Base-by-base conservation (phyloP, 1,140 invertebrate genomes). In the Alviniconcha marisindica region DNA sequence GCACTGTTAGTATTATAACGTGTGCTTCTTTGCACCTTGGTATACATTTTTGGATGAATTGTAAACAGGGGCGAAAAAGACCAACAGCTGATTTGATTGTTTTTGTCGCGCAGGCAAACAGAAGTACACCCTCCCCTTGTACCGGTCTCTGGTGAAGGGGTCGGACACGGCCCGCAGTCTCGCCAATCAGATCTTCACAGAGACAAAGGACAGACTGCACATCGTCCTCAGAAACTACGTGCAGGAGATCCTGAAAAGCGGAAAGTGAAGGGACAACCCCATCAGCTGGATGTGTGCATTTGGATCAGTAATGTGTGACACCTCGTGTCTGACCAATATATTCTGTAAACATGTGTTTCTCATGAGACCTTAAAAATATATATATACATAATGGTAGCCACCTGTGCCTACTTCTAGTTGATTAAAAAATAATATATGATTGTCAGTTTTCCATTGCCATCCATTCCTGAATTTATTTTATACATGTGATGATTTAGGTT, bases 91-190 rank as follows among this genome's bases (percentile, higher is more conserved):
- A 31, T 73, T 73, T 33, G 4, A 73, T n/a, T 18, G 69, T 38
- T 4, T 48, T 18, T 38, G 1, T 31, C 38, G 28, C 15, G n/a
- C 85, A 89, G 88, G 88, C n/a, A 89, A 89, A 73, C 88, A 87
- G 85, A 89, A 89, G 82, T 89, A 89, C 76, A 88, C 87, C 7
- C 74, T 85, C 7, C 88, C 88, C 38, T 14, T 88, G 44, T 89
- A 89, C 69, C 77, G 82, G 66, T 77, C 81, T 1, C 74, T 89
- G 73, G 66, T 85, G 79, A 87, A 88, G 33, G 84, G 87, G 33
- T 86, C 84, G 14, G 77, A 87, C 24, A 48, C 28, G 36, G 77
- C 84, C 48, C 82, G 78, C 40, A 28, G 78, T 40, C 48, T 88
- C 40, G 88, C 88, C 36, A 40, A 5, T 2, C n/a, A 83, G 28